Percentiles rank a stretch among this genome's conserved stretches.
phyloP scores from a whole-genome alignment of 1,140 invertebrate genomes.

The Penaeus vannamei region DNA sequence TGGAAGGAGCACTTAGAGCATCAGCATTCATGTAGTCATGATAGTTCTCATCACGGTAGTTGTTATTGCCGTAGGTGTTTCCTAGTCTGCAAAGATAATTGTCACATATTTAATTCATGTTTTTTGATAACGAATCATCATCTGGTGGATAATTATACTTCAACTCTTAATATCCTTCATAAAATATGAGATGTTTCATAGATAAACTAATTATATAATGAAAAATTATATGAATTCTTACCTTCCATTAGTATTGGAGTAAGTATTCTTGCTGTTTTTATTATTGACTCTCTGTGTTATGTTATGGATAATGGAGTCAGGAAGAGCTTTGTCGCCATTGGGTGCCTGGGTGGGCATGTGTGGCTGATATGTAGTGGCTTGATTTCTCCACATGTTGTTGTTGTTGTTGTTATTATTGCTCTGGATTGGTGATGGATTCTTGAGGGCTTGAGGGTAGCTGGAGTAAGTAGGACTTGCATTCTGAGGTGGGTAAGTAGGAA shows the following conservation, averaged over 20 bases:
- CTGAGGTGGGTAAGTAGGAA: conserved; percentile 38
- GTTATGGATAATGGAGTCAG: conserved; percentile 66
- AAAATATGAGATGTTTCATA: too few relatives aligned
- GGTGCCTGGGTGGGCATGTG: conserved; percentile 45
- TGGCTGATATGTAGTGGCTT: conserved; percentile 67
- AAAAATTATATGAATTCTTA: neutral
- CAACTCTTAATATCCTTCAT: too few relatives aligned
- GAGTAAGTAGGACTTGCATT: conserved; percentile 20
- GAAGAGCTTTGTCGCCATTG: conserved; percentile 60
- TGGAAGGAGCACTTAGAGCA: conserved; percentile 41
- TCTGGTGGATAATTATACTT: too few relatives aligned
- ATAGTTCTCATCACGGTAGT: conserved; percentile 65
- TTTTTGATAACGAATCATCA: neutral
- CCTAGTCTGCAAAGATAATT: conserved; percentile 32
- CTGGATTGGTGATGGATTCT: conserved; percentile 38
- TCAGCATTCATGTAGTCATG: conserved; percentile 68
- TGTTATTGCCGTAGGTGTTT: conserved; percentile 43
- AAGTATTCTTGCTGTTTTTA: conserved; percentile 59
- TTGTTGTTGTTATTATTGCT: conserved; percentile 39
- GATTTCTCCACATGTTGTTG: conserved; percentile 65
- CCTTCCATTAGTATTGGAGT: conserved; percentile 53
- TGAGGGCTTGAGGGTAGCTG: conserved; percentile 46
- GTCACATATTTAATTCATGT: too few relatives aligned
- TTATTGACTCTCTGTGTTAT: conserved; percentile 67
- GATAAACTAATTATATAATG: too few relatives aligned